These are phyloP conservation scores for Anolis carolinensis DNA, from an alignment of 2,113 vertebrate genomes.

Conservation along the genomic window DNA sequence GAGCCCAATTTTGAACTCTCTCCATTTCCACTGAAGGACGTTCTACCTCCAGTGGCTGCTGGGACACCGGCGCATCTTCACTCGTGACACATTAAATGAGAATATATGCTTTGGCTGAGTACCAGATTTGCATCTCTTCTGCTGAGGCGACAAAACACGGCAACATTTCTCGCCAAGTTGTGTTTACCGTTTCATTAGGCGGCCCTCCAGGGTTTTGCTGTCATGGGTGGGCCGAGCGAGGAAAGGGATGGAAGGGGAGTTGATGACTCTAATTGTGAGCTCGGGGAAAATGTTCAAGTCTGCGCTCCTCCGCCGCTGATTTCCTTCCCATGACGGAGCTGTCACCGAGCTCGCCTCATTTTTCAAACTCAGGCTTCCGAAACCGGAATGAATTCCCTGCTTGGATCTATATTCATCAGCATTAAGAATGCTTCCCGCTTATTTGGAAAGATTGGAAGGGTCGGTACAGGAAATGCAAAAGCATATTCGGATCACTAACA, in stretches of 20 bases:
- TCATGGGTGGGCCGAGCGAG: no score
- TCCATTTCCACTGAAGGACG: background rate
- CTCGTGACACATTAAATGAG: background rate
- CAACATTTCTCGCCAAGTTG: background rate
- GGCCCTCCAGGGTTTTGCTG: background rate
- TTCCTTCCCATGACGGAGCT: background rate
- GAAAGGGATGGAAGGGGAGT: background rate
- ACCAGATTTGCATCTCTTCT: background rate
- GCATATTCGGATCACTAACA: background rate
- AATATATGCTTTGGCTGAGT: background rate
- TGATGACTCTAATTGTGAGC: background rate
- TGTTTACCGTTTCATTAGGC: background rate
- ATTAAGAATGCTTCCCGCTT: conserved; percentile 3
- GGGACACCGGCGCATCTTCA: background rate
- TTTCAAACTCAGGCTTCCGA: conserved; percentile 1
- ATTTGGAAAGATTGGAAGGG: background rate
- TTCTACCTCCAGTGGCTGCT: background rate
- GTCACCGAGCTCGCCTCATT: background rate
- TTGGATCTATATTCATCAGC: fast-evolving
- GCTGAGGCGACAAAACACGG: background rate
- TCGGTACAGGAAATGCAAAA: fast-evolving
- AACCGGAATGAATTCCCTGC: background rate
- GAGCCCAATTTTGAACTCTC: background rate
- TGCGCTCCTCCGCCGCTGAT: background rate
- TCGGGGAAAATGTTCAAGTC: background rate